Percentiles rank a stretch among this genome's conserved stretches.
phyloP scores from a whole-genome alignment of 2,113 vertebrate species.

The Pygathrix nemaeus region DNA sequence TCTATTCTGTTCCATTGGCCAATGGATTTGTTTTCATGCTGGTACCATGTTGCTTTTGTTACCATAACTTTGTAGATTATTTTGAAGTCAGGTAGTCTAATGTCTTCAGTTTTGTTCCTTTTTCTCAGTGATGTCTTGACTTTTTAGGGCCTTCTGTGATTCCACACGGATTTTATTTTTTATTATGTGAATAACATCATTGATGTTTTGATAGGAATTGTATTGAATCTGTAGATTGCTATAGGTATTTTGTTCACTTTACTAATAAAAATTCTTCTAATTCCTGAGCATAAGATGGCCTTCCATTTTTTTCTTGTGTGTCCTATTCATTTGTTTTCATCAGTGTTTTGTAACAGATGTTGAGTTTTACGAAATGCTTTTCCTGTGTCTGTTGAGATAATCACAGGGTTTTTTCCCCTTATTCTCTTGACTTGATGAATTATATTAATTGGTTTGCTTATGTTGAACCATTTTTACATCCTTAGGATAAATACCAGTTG shows the following conservation, averaged over 20 bases:
- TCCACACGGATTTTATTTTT: neutral
- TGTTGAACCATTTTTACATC: neutral
- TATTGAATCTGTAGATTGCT: neutral
- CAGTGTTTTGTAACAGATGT: neutral
- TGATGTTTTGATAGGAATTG: neutral
- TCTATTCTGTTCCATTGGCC: neutral
- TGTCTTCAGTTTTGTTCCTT: neutral
- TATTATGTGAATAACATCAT: neutral
- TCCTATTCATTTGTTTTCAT: neutral
- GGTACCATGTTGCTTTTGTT: neutral
- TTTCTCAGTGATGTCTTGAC: neutral
- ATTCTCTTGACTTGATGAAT: neutral
- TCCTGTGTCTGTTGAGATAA: neutral
- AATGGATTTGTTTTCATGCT: neutral
- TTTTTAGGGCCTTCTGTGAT: neutral
- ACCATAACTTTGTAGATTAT: neutral
- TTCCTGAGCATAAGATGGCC: neutral
- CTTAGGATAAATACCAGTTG: neutral
- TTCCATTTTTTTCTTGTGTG: neutral
- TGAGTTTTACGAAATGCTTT: neutral
- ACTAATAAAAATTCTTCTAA: neutral
- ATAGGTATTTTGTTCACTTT: neutral
- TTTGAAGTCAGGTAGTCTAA: neutral
- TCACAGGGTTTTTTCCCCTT: neutral
- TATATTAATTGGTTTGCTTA: neutral